Evolutionary conservation across 2,797 vertebrate genomes (phyloP).

Genomic region (Nyctalus aviator): DNA sequence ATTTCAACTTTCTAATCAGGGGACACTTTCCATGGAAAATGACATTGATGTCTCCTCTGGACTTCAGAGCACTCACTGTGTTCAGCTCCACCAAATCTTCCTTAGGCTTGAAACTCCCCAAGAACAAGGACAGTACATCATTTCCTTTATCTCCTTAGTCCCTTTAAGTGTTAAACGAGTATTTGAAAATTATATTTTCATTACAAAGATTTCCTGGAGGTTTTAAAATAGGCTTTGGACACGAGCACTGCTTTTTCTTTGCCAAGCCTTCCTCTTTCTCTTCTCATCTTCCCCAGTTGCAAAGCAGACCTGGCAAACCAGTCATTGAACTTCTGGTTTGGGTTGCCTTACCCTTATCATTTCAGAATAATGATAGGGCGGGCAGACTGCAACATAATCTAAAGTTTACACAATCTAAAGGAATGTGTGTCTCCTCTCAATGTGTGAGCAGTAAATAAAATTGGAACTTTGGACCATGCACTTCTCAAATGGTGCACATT

Average conservation of each 20-base stretch:
- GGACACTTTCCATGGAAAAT: background rate
- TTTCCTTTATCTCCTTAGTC: background rate
- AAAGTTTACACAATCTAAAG: slow-evolving; percentile 16
- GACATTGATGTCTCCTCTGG: background rate
- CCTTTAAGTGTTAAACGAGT: background rate
- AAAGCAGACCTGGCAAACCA: slow-evolving; percentile 5
- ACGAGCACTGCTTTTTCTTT: background rate
- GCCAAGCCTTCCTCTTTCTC: background rate
- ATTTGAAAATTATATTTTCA: slow-evolving; percentile 50
- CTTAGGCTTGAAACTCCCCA: background rate
- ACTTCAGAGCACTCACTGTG: background rate
- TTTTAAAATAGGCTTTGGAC: slow-evolving; percentile 13
- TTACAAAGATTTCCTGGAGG: slow-evolving; percentile 37
- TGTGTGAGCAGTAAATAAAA: background rate
- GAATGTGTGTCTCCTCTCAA: background rate
- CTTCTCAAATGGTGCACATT: slow-evolving; percentile 37
- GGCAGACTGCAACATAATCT: background rate
- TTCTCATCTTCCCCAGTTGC: slow-evolving; percentile 5
- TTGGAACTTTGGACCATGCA: slow-evolving; percentile 13
- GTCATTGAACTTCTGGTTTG: slow-evolving; percentile 14
- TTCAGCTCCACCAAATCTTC: background rate
- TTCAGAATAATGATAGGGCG: background rate
- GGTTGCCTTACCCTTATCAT: slow-evolving; percentile 55
- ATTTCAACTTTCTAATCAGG: slow-evolving; percentile 4
- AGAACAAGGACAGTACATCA: background rate